phyloP scores from a whole-genome alignment of 2,797 vertebrate genomes.

The Anguilla marmorata region DNA sequence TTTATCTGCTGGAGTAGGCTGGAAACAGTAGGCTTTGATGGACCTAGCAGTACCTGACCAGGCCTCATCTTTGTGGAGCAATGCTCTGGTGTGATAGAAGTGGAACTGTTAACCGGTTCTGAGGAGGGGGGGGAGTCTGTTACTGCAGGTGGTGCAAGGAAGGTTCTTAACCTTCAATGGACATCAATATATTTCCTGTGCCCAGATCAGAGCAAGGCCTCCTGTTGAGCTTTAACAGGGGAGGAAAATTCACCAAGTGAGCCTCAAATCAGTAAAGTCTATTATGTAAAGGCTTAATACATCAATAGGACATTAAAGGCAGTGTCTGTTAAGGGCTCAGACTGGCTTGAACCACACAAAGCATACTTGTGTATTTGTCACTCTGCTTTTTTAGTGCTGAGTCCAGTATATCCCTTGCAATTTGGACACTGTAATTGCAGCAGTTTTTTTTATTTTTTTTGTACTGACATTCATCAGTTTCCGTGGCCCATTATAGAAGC shows the following conservation, averaged over 20 bases:
- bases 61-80: conserved; percentile 41
- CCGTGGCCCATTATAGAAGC: not conserved
- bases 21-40: conserved; percentile 40
- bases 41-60: conserved; percentile 15
- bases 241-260: not conserved
- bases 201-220: not conserved
- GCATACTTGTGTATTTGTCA: not conserved
- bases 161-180: not conserved
- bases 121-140: conserved; percentile 28
- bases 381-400: not conserved
- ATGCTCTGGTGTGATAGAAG: conserved; percentile 55
- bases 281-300: not conserved
- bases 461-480: conserved; percentile 19
- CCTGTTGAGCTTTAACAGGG: not conserved
- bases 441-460: conserved; percentile 8
- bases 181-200: not conserved
- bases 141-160: not conserved
- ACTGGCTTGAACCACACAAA: not conserved
- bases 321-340: not conserved
- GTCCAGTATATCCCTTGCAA: not conserved
- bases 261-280: not conserved
- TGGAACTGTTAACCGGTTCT: conserved; percentile 40
- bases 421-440: not conserved
- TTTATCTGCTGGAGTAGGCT: conserved; percentile 49
- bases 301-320: not conserved